Evolutionary conservation across 2,888 invertebrate species (phyloP), one percentile per base, ranked within the genome.

Genomic region (Drosophila picticornis): DNA sequence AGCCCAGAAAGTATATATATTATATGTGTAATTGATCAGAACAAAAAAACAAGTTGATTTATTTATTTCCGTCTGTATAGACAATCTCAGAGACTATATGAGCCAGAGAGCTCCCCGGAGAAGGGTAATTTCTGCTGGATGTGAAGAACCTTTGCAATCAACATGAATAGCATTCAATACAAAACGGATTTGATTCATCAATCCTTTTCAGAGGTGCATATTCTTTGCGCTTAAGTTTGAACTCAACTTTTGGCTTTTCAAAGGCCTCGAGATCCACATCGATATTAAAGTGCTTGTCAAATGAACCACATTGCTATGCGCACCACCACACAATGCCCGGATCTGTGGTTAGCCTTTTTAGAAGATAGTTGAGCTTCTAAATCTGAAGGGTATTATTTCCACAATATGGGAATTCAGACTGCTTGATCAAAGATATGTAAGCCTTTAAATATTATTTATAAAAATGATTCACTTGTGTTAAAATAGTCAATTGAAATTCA

Each of bases 321-420:
- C 95, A 9, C 99, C 98, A 70, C 98, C 98, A 95, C 95, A 94
- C 51, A 97, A 86, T 92, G 1, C 9, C 31, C 10, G 53, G 10
- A 5, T 81, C 52, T 0, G 68, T 52, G 36, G 95, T 94, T 76
- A 97, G 93, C 79, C 95, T 95, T 55, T 94, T 93, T 43, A 97
- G 94, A 16, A 98, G 94, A 82, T 94, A 94, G 59, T 95, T 94
- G 36, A 97, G 94, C 94, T 98, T 98, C n/a, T n/a, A n/a, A 19
- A 93, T 97, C 97, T 29, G 11, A 32, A 11, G 32, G 4, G 4
- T 11, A 2, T 31, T 31, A 10, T 31, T 31, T 32, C 11, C 2
- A 99, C 99, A 95, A 97, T 98, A 91, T 99, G 99, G 10, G 98
- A 97, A 92, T 98, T 99, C 32, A 99, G 95, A 48, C 4, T 34